These are phyloP conservation scores for Frankliniella fusca DNA, from an alignment of 2,888 invertebrate genomes.

Conservation along the genomic window DNA sequence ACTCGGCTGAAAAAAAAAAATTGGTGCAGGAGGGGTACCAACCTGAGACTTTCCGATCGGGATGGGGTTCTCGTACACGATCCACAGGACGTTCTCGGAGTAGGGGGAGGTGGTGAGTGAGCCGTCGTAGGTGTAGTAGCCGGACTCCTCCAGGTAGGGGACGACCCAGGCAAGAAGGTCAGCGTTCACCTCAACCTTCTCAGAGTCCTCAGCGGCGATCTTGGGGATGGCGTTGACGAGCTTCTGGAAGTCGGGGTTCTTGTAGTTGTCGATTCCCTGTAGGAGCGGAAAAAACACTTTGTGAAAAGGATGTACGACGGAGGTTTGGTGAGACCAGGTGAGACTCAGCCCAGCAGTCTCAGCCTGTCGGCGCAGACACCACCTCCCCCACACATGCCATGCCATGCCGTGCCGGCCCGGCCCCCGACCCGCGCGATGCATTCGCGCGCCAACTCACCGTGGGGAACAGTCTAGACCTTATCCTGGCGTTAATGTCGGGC, in stretches of 20 bases:
- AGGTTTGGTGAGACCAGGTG: no score
- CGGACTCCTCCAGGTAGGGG: neutral
- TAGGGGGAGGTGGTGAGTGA: conserved; percentile 52
- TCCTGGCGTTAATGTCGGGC: neutral
- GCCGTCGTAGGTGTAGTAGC: conserved; percentile 48
- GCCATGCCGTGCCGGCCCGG: no score
- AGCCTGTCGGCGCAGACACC: no score
- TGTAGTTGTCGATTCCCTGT: neutral
- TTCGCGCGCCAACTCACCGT: neutral
- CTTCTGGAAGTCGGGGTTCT: conserved; percentile 12
- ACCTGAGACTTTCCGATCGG: neutral
- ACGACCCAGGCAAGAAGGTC: neutral
- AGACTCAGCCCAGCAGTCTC: no score
- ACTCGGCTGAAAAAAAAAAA: neutral
- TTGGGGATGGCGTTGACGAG: conserved; percentile 1
- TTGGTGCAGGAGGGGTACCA: neutral
- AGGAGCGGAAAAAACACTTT: neutral
- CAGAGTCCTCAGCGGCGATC: neutral
- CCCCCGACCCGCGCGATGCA: no score
- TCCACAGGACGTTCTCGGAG: conserved; percentile 49
- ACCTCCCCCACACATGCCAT: no score
- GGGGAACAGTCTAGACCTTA: conserved; percentile 4
- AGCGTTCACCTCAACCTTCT: neutral
- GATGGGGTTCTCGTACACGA: conserved; percentile 18
- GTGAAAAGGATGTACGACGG: no score